A percentile compares a stretch with the other conserved stretches of the same genome.
Conservation (phyloP, 2,113 vertebrate genomes). For the Actenoides lindsayi region DNA sequence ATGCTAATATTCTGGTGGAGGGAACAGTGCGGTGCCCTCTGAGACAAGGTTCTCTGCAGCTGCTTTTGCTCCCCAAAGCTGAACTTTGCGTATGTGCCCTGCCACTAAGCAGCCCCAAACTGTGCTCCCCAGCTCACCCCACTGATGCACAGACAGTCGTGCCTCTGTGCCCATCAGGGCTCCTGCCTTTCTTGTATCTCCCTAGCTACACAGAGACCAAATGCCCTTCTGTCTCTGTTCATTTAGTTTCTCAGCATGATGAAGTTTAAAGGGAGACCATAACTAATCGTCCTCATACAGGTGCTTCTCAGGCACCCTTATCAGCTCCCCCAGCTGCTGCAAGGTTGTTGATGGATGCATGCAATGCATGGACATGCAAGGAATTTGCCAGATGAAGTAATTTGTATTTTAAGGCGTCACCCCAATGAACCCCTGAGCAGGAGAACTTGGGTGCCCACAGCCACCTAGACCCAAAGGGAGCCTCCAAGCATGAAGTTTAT, state of each 20-base stretch:
- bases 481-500: not conserved
- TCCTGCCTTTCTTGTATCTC: not conserved
- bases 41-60: not conserved
- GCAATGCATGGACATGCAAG: not conserved
- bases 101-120: not conserved
- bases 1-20: not conserved
- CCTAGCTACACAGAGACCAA: not conserved
- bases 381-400: not conserved
- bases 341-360: not conserved
- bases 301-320: not conserved
- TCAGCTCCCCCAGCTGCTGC: not conserved
- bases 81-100: not conserved
- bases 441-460: not conserved
- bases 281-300: not conserved
- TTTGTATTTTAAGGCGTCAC: not conserved
- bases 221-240: not conserved
- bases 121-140: not conserved
- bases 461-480: fast-evolving
- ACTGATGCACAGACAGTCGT: not conserved
- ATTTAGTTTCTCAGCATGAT: not conserved
- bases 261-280: not conserved
- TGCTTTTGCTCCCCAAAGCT: not conserved
- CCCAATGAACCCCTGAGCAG: not conserved
- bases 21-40: fast-evolving
- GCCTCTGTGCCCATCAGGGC: not conserved